Base-by-base conservation (phyloP, 92 coral and sea anemone species). In the Meandrina meandrites region DNA sequence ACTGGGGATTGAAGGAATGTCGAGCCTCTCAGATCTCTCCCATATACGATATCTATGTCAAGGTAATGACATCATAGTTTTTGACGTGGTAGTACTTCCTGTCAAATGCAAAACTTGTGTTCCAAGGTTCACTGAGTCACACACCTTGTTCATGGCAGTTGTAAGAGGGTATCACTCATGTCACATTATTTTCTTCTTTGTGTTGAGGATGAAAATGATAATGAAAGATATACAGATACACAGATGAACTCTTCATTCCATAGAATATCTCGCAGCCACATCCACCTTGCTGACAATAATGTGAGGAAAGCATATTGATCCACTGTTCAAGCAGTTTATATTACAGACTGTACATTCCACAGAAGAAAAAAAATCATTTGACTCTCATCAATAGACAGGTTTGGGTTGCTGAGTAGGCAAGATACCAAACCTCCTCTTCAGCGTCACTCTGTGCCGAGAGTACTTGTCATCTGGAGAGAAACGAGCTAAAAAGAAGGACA, bases 381-480 rank as follows among this genome's bases (percentile, higher is more conserved):
- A 27, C 71, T 87, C 67, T 90, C 82, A 93, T 91, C 79, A 97
- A 30, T 88, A 93, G 51, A 91, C 92, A 81, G 91, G 98, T 42
- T 84, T 86, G 58, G 92, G 87, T 84, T 97, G 98, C 71, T 97
- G 99, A 56, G 98, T 97, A 40, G 95, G 93, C 54, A 97, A 88
- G 76, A 95, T 89, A 27, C 99, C 99, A 93, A 97, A 97, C 94
- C 99, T 92, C 76, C 88, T 96, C 83, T 97, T 97, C n/a, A 97
- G 87, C 1, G 93, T 94, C 76, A 95, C 91, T 89, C 99, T 86
- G 86, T 97, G 96, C 76, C 95, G 94, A 34, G 99, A 97, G 45
- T 95, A 91, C 88, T 95, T 97, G 93, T 97, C 99, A 86, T 97
- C 99, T 60, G 99, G 99, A 60, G 99, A 97, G 86, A 97, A 97